Percentiles rank a stretch among this genome's conserved stretches.
phyloP scores from a whole-genome alignment of 2,797 vertebrate species.

The Macrochelys suwanniensis region DNA sequence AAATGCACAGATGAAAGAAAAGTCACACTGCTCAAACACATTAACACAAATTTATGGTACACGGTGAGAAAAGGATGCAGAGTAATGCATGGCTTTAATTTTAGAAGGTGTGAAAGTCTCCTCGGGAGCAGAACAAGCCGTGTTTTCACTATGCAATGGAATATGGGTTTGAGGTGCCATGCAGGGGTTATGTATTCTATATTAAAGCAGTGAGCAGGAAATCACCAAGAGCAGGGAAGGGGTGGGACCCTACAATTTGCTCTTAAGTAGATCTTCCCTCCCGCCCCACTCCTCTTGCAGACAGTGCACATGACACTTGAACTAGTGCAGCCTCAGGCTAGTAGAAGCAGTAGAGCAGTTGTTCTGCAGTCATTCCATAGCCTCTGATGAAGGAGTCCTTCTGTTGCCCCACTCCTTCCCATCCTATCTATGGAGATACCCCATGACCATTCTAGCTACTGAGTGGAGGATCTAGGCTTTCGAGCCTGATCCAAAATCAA shows the following conservation, averaged over 20 bases:
- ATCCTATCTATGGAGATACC: background rate
- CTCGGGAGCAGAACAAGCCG: background rate
- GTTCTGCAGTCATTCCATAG: background rate
- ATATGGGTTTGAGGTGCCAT: background rate
- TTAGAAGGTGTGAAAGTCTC: background rate
- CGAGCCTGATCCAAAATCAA: background rate
- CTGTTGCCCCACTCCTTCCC: rapidly evolving
- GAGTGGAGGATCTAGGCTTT: background rate
- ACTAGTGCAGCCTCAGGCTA: background rate
- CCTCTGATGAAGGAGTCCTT: background rate
- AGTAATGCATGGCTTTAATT: slow-evolving; percentile 36
- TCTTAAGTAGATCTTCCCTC: background rate
- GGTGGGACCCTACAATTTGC: background rate
- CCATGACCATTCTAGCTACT: background rate
- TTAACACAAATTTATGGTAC: background rate
- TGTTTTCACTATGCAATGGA: background rate
- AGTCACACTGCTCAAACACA: slow-evolving; percentile 54
- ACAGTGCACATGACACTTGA: rapidly evolving
- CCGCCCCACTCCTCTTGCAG: background rate
- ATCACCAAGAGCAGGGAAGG: background rate
- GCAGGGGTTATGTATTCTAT: rapidly evolving
- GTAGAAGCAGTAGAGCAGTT: background rate
- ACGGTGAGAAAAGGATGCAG: background rate
- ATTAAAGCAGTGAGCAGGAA: background rate
- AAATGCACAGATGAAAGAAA: slow-evolving; percentile 62